Evolutionary conservation across 2,888 invertebrate genomes (phyloP).

Genomic region (Campoletis raptor): DNA sequence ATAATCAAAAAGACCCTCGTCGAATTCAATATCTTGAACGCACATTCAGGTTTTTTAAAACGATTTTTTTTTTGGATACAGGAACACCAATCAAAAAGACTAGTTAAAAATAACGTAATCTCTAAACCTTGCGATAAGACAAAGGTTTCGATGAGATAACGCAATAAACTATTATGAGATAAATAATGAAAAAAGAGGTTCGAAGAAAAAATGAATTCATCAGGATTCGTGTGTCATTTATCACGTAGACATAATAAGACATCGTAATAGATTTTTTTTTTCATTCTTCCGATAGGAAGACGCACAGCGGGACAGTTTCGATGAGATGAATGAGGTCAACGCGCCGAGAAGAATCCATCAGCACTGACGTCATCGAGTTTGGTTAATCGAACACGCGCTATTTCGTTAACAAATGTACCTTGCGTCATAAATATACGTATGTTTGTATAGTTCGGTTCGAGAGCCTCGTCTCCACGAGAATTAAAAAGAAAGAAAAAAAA

Average conservation of each 20-base stretch:
- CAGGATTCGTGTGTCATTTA: constrained; percentile 6
- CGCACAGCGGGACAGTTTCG: constrained; percentile 14
- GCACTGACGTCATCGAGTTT: constrained; percentile 60
- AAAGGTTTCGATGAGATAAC: constrained; percentile 21
- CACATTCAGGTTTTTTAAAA: neutral
- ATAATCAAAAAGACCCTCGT: neutral
- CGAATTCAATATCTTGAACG: neutral
- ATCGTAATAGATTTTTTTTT: constrained; percentile 28
- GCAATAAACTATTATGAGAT: neutral
- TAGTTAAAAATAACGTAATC: constrained; percentile 1
- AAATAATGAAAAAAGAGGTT: neutral
- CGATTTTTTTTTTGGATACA: neutral
- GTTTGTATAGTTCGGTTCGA: constrained; percentile 39
- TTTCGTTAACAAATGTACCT: constrained; percentile 38
- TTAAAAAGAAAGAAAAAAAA: neutral
- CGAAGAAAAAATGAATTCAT: constrained; percentile 6
- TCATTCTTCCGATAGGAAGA: constrained; percentile 40
- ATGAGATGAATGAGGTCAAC: constrained; percentile 53
- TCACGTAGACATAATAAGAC: constrained; percentile 27
- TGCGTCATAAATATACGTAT: constrained; percentile 21
- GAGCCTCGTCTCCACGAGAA: constrained; percentile 1
- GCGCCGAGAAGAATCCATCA: constrained; percentile 35
- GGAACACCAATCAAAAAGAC: neutral
- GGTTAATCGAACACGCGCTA: constrained; percentile 50
- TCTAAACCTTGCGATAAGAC: neutral